These are phyloP conservation scores for Agrochola circellaris DNA, from an alignment of 2,888 invertebrate genomes.

Conservation along the genomic window DNA sequence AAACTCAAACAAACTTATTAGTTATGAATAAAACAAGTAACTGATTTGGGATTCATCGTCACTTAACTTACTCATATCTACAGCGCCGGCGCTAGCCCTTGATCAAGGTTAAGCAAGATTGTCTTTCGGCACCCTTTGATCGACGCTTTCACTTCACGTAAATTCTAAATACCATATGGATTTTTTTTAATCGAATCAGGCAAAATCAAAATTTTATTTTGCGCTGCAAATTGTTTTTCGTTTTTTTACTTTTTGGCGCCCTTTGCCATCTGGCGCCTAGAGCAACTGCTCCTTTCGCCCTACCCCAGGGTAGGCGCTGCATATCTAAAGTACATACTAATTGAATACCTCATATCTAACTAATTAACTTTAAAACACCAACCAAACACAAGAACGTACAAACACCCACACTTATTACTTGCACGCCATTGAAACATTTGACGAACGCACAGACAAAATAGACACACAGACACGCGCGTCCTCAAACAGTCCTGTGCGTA, in stretches of 20 bases:
- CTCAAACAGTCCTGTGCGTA: conserved; percentile 47
- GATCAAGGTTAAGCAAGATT: too few species aligned
- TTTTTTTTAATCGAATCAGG: too few species aligned
- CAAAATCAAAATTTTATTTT: too few species aligned
- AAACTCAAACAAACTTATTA: neutral
- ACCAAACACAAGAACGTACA: neutral
- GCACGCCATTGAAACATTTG: conserved; percentile 34
- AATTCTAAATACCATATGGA: too few species aligned
- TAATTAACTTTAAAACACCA: neutral
- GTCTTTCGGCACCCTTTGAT: too few species aligned
- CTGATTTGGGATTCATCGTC: neutral
- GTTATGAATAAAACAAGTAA: neutral
- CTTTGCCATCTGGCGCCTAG: too few species aligned
- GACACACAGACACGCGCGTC: conserved; percentile 17
- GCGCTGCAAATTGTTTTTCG: too few species aligned
- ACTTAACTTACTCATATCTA: neutral
- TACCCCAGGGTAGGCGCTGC: too few species aligned
- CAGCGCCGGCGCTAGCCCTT: too few species aligned
- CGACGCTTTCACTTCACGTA: too few species aligned
- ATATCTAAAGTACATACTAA: neutral
- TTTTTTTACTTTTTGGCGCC: too few species aligned
- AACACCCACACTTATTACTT: neutral
- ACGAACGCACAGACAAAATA: conserved; percentile 21
- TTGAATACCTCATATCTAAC: neutral
- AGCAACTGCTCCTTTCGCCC: too few species aligned